These are phyloP conservation scores for Heliconius sara DNA, from an alignment of 2,888 invertebrate genomes.

Conservation along the genomic window DNA sequence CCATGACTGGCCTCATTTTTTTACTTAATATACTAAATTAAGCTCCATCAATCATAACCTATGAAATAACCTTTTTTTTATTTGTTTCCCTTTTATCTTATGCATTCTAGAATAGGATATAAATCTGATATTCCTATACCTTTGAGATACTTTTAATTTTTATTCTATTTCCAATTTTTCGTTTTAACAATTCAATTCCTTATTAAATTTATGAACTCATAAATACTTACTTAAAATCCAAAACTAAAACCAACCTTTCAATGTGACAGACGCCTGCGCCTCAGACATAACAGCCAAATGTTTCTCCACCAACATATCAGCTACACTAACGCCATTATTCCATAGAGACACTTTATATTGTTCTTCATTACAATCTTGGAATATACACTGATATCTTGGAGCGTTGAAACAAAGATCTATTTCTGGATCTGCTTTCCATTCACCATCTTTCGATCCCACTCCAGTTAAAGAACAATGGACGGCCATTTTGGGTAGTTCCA, in stretches of 20 bases:
- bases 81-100: too few relatives aligned
- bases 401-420: conserved; percentile 86
- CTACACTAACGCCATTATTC: conserved; percentile 76
- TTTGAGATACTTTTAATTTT: too few relatives aligned
- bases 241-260: conserved; percentile 65
- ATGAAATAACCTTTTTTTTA: too few relatives aligned
- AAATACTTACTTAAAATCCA: too few relatives aligned
- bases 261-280: conserved; percentile 68
- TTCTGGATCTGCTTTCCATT: conserved; percentile 83
- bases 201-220: too few relatives aligned
- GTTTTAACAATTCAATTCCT: too few relatives aligned
- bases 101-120: too few relatives aligned
- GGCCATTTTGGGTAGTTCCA: conserved; percentile 88
- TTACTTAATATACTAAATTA: too few relatives aligned
- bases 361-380: conserved; percentile 78
- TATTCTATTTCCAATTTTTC: too few relatives aligned
- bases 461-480: conserved; percentile 87
- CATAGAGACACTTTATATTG: conserved; percentile 78
- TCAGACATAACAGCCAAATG: conserved; percentile 73
- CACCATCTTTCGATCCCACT: conserved; percentile 83
- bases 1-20: too few relatives aligned
- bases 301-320: conserved; percentile 77
- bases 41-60: too few relatives aligned
- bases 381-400: conserved; percentile 84
- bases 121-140: too few relatives aligned